A percentile compares a stretch with the other conserved stretches of the same genome.
phyloP scores from a whole-genome alignment of 2,888 invertebrate species.

The Meiosimyza platycephala region DNA sequence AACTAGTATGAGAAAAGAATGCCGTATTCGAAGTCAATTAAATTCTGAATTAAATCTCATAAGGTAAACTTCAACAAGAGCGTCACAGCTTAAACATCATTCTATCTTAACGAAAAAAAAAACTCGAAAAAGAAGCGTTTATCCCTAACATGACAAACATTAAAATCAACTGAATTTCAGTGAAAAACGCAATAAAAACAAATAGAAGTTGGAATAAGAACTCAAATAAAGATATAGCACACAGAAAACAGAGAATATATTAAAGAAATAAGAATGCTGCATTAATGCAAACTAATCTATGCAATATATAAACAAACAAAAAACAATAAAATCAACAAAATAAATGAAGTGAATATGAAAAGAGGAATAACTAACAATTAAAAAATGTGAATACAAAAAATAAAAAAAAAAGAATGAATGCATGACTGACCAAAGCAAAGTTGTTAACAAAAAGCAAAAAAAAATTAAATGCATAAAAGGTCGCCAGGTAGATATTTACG shows the following conservation, averaged over 20 bases:
- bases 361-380: background rate
- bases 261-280: background rate
- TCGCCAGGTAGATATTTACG: slow-evolving; percentile 2
- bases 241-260: background rate
- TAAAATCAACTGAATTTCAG: background rate
- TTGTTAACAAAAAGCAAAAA: background rate
- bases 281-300: background rate
- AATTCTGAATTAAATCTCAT: background rate
- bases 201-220: background rate
- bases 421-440: background rate
- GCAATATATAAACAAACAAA: background rate
- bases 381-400: background rate
- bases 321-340: background rate
- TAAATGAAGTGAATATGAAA: slow-evolving; percentile 1
- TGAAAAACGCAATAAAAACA: slow-evolving; percentile 2
- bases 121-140: background rate
- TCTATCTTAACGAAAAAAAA: background rate
- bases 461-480: background rate
- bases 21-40: too few species aligned
- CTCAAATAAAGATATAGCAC: background rate
- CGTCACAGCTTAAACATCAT: background rate
- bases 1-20: too few species aligned
- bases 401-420: background rate
- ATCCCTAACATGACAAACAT: background rate
- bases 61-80: background rate